Conservation (phyloP, 2,888 invertebrate species). For the Lasioglossum figueresi region DNA sequence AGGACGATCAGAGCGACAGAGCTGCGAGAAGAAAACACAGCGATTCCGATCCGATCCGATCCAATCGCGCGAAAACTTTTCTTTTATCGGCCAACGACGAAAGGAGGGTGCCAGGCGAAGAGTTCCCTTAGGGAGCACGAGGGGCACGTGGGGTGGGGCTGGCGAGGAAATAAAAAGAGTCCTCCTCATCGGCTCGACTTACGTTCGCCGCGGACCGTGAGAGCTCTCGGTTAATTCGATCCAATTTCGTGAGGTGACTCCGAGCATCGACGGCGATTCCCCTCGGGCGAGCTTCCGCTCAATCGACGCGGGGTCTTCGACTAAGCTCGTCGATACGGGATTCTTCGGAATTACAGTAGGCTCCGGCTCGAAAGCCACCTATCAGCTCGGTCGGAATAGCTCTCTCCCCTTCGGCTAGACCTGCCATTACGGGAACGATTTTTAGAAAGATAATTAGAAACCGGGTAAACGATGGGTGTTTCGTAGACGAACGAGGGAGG, state of each 20-base stretch:
- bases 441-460: not conserved
- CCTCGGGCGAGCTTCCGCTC: conserved; percentile 33
- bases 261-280: conserved; percentile 48
- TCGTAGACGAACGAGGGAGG: not conserved
- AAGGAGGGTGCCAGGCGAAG: not conserved
- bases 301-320: conserved; percentile 52
- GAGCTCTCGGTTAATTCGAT: conserved; percentile 45
- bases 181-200: conserved; percentile 5
- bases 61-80: not conserved
- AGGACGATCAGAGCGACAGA: not conserved
- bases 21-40: not conserved
- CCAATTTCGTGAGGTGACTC: conserved; percentile 47
- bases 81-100: conserved; percentile 1
- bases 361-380: not conserved
- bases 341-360: not conserved
- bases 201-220: conserved; percentile 15
- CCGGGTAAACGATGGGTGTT: not conserved
- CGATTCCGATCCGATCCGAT: not conserved
- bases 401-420: not conserved
- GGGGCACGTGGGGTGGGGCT: not conserved
- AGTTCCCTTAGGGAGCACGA: not conserved
- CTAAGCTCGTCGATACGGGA: conserved; percentile 17
- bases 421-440: not conserved
- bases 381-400: not conserved
- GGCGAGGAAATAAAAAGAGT: not conserved